phyloP scores from a whole-genome alignment of 2,113 vertebrate species.

The Tachycineta bicolor region DNA sequence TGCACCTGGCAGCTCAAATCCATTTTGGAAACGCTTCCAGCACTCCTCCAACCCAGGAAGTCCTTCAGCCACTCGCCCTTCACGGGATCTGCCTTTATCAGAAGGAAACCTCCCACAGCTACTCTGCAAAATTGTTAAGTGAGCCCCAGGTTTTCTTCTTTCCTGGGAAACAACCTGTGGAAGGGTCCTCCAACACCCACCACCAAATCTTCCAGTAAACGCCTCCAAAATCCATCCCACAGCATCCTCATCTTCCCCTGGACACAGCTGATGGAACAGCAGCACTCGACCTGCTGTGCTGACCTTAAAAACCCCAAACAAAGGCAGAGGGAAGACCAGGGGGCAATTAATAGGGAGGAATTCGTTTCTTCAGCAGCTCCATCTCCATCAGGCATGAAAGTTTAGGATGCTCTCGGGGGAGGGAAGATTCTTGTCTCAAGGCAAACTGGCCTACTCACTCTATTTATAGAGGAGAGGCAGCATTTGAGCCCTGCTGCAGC shows the following conservation, averaged over 20 bases:
- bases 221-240: background rate
- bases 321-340: background rate
- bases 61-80: background rate
- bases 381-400: slow-evolving; percentile 2
- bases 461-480: slow-evolving; percentile 38
- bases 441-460: slow-evolving; percentile 48
- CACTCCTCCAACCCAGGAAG: background rate
- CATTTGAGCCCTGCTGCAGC: slow-evolving; percentile 11
- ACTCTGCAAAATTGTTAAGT: background rate
- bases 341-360: background rate
- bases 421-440: slow-evolving; percentile 44
- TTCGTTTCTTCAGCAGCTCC: background rate
- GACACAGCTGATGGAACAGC: background rate
- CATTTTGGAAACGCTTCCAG: background rate
- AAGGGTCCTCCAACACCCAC: background rate
- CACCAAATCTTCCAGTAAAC: background rate
- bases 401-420: background rate
- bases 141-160: background rate
- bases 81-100: background rate
- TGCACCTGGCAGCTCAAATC: background rate
- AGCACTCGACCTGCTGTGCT: background rate
- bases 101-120: background rate
- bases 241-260: background rate
- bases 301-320: background rate
- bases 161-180: background rate